These are phyloP conservation scores for Panopea generosa DNA, from an alignment of 2,888 invertebrate species.

Conservation along the genomic window DNA sequence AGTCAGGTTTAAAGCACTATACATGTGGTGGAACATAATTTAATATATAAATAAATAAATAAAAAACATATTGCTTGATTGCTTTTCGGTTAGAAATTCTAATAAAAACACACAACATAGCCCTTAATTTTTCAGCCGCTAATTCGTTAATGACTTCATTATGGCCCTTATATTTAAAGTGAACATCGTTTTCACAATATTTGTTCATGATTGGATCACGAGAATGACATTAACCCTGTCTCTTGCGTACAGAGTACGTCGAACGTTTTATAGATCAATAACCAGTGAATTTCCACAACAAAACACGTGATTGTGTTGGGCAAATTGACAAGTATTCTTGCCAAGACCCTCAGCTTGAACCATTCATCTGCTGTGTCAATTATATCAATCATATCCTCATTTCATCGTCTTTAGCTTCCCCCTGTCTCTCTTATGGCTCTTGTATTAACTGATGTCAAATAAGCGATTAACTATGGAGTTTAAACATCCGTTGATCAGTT, in stretches of 20 bases:
- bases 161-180: too few species aligned
- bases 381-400: slow-evolving; percentile 20
- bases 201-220: slow-evolving; percentile 10
- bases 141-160: too few species aligned
- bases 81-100: too few species aligned
- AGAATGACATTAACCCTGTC: slow-evolving; percentile 1
- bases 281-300: slow-evolving; percentile 12
- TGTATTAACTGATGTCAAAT: slow-evolving; percentile 10
- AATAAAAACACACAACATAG: too few species aligned
- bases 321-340: slow-evolving; percentile 3
- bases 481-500: background rate
- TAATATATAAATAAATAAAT: too few species aligned
- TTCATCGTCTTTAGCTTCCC: background rate
- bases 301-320: slow-evolving; percentile 18
- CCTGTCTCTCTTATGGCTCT: background rate
- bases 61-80: too few species aligned
- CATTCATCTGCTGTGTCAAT: slow-evolving; percentile 8
- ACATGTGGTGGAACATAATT: too few species aligned
- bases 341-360: slow-evolving; percentile 13
- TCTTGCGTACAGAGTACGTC: slow-evolving; percentile 10
- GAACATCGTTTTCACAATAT: background rate
- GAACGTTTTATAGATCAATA: slow-evolving; percentile 15
- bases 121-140: too few species aligned
- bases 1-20: too few species aligned
- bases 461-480: slow-evolving; percentile 6